Percentiles rank a stretch among this genome's conserved stretches.
These are phyloP conservation scores for Sebastes steindachneri DNA, from an alignment of 2,797 vertebrate species.

Conservation along the genomic window DNA sequence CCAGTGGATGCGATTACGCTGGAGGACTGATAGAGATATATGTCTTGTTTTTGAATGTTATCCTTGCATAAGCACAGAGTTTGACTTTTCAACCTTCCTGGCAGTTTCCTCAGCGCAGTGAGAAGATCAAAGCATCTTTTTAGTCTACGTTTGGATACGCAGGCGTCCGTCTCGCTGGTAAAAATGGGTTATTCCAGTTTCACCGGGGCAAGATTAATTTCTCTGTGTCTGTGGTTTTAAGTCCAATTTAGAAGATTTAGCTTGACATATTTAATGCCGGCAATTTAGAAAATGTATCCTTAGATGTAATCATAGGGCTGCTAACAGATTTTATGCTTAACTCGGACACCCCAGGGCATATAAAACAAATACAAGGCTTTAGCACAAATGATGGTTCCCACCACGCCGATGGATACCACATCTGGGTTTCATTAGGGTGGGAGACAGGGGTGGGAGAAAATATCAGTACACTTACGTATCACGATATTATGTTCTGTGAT, in stretches of 20 bases:
- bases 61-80: background rate
- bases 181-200: background rate
- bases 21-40: background rate
- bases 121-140: slow-evolving; percentile 7
- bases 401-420: slow-evolving; percentile 5
- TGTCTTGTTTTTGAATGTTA: background rate
- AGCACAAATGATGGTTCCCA: background rate
- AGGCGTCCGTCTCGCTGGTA: background rate
- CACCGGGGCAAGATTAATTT: background rate
- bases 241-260: background rate
- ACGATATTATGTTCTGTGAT: too few relatives aligned
- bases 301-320: background rate
- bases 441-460: background rate
- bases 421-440: slow-evolving; percentile 44
- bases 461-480: accelerated
- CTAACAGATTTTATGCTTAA: background rate
- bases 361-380: slow-evolving; percentile 16
- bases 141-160: background rate
- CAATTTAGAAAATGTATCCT: background rate
- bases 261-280: background rate
- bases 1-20: background rate
- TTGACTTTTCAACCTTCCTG: slow-evolving; percentile 11
- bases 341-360: background rate
- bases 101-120: background rate
- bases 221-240: background rate